Evolutionary conservation across 1,140 invertebrate genomes (phyloP).

Genomic region (Drosophila mayri): DNA sequence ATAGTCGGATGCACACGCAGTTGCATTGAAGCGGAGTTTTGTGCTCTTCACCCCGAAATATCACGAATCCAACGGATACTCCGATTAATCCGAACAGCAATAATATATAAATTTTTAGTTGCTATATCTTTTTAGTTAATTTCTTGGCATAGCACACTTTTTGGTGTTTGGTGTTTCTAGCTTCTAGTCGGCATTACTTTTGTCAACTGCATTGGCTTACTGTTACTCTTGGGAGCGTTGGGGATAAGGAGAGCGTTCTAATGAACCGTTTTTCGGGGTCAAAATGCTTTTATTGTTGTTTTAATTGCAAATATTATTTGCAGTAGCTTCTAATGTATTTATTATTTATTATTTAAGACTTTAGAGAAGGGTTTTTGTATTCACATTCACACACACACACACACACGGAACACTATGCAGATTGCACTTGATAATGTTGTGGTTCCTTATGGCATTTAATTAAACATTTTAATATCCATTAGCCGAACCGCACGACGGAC

Average conservation of each 20-base stretch:
- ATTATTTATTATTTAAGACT: conserved; percentile 3
- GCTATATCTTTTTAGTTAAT: conserved; percentile 27
- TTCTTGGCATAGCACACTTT: conserved; percentile 47
- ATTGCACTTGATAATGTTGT: conserved; percentile 25
- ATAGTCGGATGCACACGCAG: conserved; percentile 78
- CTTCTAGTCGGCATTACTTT: conserved; percentile 23
- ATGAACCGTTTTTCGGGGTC: conserved; percentile 55
- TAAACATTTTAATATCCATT: conserved; percentile 29
- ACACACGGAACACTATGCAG: conserved; percentile 24
- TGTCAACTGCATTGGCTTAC: conserved; percentile 18
- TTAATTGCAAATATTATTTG: conserved; percentile 40
- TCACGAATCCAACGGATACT: conserved; percentile 9
- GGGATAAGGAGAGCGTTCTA: conserved; percentile 31
- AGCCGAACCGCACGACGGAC: conserved; percentile 33
- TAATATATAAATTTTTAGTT: conserved; percentile 25
- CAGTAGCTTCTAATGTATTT: conserved; percentile 21
- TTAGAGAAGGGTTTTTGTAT: conserved; percentile 6
- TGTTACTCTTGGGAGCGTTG: conserved; percentile 19
- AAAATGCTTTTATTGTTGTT: conserved; percentile 28
- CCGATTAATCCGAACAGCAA: conserved; percentile 32
- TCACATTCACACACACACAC: conserved; percentile 22
- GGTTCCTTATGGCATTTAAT: conserved; percentile 15
- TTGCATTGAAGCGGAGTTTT: conserved; percentile 69
- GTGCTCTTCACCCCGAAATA: conserved; percentile 4
- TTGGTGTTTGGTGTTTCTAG: conserved; percentile 33